Evolutionary conservation across 2,113 vertebrate species (phyloP).

Genomic region (Telmatochromis brachygnathus): DNA sequence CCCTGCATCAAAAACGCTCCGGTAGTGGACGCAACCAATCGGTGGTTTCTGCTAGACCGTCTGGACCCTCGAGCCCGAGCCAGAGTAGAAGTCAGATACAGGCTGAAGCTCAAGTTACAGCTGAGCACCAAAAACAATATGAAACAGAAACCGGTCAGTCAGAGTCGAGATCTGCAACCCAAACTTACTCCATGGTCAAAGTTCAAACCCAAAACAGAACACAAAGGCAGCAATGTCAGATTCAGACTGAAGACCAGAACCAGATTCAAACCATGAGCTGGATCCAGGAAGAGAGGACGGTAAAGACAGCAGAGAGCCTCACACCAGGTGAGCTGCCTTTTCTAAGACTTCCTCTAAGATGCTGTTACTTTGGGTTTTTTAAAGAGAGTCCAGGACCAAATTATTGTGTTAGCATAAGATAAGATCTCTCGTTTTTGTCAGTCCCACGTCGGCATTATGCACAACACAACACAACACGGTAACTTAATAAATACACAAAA

Average conservation of each 20-base stretch:
- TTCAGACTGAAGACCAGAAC: neutral
- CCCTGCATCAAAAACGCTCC: conserved; percentile 61
- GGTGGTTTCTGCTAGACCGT: neutral
- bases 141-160: neutral
- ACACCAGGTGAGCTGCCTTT: neutral
- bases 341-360: neutral
- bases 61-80: neutral
- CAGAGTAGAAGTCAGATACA: neutral
- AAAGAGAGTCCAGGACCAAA: accelerated
- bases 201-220: neutral
- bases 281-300: neutral
- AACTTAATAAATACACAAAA: neutral
- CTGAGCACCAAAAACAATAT: neutral
- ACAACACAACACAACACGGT: neutral
- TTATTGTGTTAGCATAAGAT: neutral
- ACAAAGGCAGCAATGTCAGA: neutral
- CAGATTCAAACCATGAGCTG: neutral
- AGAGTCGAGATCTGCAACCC: neutral
- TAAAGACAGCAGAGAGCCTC: neutral
- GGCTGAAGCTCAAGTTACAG: neutral
- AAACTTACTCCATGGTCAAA: neutral
- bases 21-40: neutral
- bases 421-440: neutral
- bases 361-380: neutral
- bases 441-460: neutral